Evolutionary conservation across 2,797 vertebrate genomes (phyloP).

Genomic region (Neostethus bicornis): DNA sequence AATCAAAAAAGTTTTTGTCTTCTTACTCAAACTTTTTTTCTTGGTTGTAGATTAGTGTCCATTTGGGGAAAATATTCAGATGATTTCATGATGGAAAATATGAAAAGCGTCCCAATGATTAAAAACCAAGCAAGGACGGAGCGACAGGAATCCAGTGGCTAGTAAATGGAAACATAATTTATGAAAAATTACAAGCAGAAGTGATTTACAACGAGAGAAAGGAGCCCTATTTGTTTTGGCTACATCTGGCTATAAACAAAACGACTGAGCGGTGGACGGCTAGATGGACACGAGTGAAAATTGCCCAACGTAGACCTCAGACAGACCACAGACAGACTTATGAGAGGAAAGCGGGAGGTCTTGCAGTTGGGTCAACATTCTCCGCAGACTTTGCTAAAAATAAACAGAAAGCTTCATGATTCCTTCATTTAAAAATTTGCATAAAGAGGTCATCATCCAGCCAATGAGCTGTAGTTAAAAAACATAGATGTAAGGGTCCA

Average conservation of each 20-base stretch:
- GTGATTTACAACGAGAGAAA: constrained; percentile 67
- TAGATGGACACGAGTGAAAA: constrained; percentile 50
- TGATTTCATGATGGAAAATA: constrained; percentile 25
- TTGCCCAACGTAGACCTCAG: constrained; percentile 28
- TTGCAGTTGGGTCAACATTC: constrained; percentile 27
- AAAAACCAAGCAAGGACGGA: constrained; percentile 30
- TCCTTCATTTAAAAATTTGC: constrained; percentile 20
- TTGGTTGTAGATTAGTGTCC: background rate
- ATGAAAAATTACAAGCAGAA: constrained; percentile 67
- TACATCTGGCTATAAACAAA: constrained; percentile 53
- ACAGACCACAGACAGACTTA: constrained; percentile 37
- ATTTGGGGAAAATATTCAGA: background rate
- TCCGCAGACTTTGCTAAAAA: constrained; percentile 3
- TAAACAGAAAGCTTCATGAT: constrained; percentile 15
- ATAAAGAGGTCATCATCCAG: constrained; percentile 1
- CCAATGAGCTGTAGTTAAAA: constrained; percentile 4
- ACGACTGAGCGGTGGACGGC: constrained; percentile 46
- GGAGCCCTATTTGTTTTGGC: constrained; percentile 61
- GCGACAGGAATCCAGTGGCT: constrained; percentile 35
- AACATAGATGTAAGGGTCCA: constrained; percentile 1
- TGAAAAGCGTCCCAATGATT: constrained; percentile 13
- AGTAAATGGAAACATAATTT: constrained; percentile 65
- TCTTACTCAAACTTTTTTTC: too few species aligned
- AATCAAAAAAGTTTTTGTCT: constrained; percentile 50
- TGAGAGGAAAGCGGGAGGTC: constrained; percentile 43